Conservation (phyloP, 2,113 vertebrate genomes). For the Rhea americana region DNA sequence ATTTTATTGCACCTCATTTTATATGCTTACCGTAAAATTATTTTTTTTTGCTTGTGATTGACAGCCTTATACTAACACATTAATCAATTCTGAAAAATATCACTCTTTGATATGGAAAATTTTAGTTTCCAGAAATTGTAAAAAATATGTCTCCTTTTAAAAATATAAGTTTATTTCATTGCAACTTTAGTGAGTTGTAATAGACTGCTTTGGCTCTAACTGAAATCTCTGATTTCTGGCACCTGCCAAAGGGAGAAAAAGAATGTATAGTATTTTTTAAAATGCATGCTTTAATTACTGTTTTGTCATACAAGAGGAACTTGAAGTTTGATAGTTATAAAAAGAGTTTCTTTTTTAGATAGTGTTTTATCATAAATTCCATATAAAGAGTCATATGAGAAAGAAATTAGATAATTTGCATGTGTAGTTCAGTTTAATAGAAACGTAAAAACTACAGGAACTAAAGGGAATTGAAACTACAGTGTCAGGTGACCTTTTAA, state of each 20-base stretch:
- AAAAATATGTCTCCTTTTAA: background rate
- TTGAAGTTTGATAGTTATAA: constrained; percentile 1
- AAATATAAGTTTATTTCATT: background rate
- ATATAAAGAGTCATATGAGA: constrained; percentile 38
- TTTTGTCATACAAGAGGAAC: background rate
- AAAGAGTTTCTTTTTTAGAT: constrained; percentile 42
- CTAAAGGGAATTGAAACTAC: constrained; percentile 49
- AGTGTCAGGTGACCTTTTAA: constrained; percentile 47
- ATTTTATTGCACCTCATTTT: background rate
- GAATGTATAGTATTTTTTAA: background rate
- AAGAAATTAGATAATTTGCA: constrained; percentile 58
- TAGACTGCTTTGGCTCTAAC: background rate
- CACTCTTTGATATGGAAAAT: background rate
- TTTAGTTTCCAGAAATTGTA: background rate
- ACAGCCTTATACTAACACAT: background rate
- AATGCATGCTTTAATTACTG: background rate
- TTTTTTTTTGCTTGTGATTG: background rate
- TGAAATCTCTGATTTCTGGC: background rate
- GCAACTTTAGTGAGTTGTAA: background rate
- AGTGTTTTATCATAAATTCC: constrained; percentile 37
- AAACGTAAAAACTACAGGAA: constrained; percentile 7
- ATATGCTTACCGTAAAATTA: background rate
- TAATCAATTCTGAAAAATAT: background rate
- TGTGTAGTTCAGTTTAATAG: constrained; percentile 49
- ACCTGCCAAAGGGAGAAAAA: background rate